Evolutionary conservation across 1,140 invertebrate genomes (phyloP), one percentile per base, ranked within the genome.

Genomic region (Colletes latitarsis): DNA sequence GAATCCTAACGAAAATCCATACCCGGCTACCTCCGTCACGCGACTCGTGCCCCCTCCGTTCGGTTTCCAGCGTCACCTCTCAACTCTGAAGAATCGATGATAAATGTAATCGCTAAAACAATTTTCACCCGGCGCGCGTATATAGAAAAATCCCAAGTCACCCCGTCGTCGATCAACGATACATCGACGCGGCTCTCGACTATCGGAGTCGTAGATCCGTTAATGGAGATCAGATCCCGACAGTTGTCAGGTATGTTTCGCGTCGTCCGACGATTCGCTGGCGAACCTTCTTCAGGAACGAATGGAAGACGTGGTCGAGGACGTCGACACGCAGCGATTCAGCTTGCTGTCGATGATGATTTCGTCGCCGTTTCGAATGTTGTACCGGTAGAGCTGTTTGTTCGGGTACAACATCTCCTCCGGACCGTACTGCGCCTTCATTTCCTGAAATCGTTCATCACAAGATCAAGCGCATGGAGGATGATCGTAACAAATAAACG

Each of bases 361-460:
- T 92, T 98, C 97, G 93, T 98, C 97, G 3, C 97, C 97, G 85
- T 97, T 97, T 80, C 96, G 94, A 76, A 98, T 97, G 92, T 98
- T 98, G 92, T 98, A 98, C 74, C 97, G 97, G 91, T 98, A 98
- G 39, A 98, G 93, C 90, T 97, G 96, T 88, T 98, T 98, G 81
- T 97, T 96, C 2, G 97, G 97, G 89, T 95, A 98, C 81, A 95
- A 95, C 96, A 98, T 97, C 91, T 97, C 97, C 93, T 98, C 97
- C 2, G 97, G 96, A 9, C 97, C 95, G 82, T 93, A 93, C 43
- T 93, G 89, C 76, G 91, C 92, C 89, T 93, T 93, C 92, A 95
- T 93, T 68, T 94, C 96, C 94, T 96, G 93, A 77, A 88, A 39
- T 12, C 49, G 10, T 49, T 49, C 1, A 49, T 49, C 10, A 10